These are phyloP conservation scores for Artibeus jamaicensis DNA, from an alignment of 2,797 vertebrate species.

Conservation along the genomic window DNA sequence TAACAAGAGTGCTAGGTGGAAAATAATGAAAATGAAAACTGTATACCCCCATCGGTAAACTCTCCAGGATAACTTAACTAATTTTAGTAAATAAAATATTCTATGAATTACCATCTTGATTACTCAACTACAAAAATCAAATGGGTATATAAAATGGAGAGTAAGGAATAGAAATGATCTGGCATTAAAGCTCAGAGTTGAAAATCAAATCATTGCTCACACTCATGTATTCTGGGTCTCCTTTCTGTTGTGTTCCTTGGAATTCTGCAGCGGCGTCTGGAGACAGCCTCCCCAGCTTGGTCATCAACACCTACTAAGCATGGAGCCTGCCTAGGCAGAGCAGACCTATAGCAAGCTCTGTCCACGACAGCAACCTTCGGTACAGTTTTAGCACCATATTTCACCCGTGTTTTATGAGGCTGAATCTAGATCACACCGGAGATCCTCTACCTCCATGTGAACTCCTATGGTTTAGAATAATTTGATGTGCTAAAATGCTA, in stretches of 20 bases:
- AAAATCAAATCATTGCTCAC: constrained; percentile 33
- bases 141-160: constrained; percentile 1
- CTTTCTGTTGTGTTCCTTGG: not conserved
- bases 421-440: not conserved
- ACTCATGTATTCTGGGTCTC: not conserved
- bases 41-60: not conserved
- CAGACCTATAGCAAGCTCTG: not conserved
- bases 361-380: not conserved
- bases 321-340: not conserved
- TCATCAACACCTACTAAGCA: not conserved
- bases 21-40: constrained; percentile 43
- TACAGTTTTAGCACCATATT: not conserved
- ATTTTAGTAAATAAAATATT: constrained; percentile 47
- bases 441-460: not conserved
- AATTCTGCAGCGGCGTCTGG: not conserved
- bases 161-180: constrained; percentile 37
- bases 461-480: not conserved
- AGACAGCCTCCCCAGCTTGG: not conserved
- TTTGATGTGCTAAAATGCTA: not conserved
- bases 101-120: constrained; percentile 40
- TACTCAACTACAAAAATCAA: constrained; percentile 16
- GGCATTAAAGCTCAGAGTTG: not conserved
- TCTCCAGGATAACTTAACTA: not conserved
- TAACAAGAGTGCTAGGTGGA: constrained; percentile 11
- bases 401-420: not conserved